These are phyloP conservation scores for Neodiprion lecontei DNA, from an alignment of 1,140 invertebrate species.

Conservation along the genomic window DNA sequence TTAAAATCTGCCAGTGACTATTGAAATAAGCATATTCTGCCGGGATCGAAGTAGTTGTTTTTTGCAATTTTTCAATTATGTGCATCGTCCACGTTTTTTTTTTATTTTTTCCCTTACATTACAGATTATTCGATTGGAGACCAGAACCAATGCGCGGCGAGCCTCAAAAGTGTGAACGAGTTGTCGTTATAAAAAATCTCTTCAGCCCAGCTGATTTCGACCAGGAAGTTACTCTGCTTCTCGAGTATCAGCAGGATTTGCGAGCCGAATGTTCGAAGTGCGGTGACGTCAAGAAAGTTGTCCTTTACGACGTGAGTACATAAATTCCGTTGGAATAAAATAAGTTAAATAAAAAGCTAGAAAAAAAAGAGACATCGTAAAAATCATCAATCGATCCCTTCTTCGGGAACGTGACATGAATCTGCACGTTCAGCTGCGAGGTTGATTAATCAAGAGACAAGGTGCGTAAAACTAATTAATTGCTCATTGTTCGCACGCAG, in stretches of 20 bases:
- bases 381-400: not conserved
- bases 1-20: too few relatives aligned
- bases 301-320: constrained; percentile 88
- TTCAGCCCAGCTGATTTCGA: constrained; percentile 93
- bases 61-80: too few relatives aligned
- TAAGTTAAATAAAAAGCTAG: not conserved
- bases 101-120: constrained; percentile 33
- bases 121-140: constrained; percentile 92
- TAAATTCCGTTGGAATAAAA: not conserved
- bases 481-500: too few relatives aligned
- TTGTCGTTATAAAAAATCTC: constrained; percentile 94
- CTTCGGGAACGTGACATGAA: too few relatives aligned
- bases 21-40: too few relatives aligned
- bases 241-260: constrained; percentile 92
- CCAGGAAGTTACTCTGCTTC: constrained; percentile 83
- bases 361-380: not conserved
- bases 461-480: too few relatives aligned
- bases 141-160: constrained; percentile 89
- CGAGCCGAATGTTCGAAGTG: constrained; percentile 89
- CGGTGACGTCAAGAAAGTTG: constrained; percentile 91
- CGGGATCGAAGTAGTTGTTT: too few relatives aligned
- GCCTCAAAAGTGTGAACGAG: constrained; percentile 84
- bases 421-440: not conserved
- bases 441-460: not conserved
- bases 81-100: too few relatives aligned